Conservation (phyloP, 2,113 vertebrate genomes). For the Gymnogyps californianus region DNA sequence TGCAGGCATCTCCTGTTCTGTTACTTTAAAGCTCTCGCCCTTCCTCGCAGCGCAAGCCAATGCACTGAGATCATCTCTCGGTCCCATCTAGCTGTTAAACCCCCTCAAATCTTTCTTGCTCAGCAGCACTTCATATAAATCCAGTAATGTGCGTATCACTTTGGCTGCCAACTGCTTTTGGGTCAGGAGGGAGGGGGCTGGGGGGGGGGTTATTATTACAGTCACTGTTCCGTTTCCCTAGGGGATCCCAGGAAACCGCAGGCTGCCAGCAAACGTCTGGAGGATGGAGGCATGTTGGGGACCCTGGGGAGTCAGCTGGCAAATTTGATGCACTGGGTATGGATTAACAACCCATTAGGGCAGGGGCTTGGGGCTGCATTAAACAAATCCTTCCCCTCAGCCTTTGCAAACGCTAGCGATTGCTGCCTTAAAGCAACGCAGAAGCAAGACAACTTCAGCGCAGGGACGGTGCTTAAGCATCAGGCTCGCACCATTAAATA, state of each 20-base stretch:
- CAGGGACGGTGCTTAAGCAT: neutral
- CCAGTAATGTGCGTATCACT: constrained; percentile 52
- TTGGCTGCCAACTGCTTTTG: constrained; percentile 49
- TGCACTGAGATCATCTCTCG: constrained; percentile 65
- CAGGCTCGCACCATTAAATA: neutral
- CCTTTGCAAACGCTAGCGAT: neutral
- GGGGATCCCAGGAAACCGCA: neutral
- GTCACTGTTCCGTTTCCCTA: neutral
- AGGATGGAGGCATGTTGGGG: neutral
- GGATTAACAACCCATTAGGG: constrained; percentile 56
- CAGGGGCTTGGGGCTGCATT: neutral
- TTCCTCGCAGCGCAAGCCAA: constrained; percentile 9
- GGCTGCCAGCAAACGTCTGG: neutral
- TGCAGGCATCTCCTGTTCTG: neutral
- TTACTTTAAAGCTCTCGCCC: neutral
- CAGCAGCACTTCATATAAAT: constrained; percentile 71
- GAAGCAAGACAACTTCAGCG: neutral
- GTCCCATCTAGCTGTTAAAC: constrained; percentile 62
- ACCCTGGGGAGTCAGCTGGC: constrained; percentile 18
- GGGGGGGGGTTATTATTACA: neutral
- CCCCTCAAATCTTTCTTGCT: constrained; percentile 65
- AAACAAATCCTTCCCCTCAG: constrained; percentile 3
- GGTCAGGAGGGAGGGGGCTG: neutral
- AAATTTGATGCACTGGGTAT: neutral
- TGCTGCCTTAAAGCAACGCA: neutral